Base-by-base conservation (phyloP, 1,140 invertebrate species). In the Zaprionus camerounensis region DNA sequence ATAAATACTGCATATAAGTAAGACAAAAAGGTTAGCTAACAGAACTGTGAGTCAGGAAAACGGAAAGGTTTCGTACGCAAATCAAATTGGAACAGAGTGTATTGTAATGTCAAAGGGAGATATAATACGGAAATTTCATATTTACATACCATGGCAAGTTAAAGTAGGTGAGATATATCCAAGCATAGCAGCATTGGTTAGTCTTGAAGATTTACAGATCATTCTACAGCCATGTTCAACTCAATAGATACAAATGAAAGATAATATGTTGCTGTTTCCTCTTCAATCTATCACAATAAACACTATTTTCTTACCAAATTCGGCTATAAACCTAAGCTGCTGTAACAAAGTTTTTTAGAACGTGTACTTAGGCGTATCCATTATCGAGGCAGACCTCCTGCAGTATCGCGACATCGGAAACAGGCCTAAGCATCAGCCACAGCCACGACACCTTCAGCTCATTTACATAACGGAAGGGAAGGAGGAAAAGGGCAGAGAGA, bases 401-500 rank as follows among this genome's bases (percentile, higher is more conserved):
- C 38, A 24, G 62, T 5, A 41, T 7, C 17, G 36, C n/a, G 22
- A 46, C 55, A 24, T 70, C 58, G 46, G n/a, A 56, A 73, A 51
- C 59, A 74, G 71, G 53, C 55, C 53, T 53, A 65, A n/a, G 31
- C 24, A 38, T 41, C 17, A 26, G 7, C 28, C 41, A 24, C 59
- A 56, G 13, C n/a, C 11, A 46, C 41, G 15, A 46, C 41, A 56
- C n/a, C 34, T 36, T 2, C 41, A 12, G 22, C 59, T 64, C 17
- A 75, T 75, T 75, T 70, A 51, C 72, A 74, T 74, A 74, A 74
- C 15, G 55, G 51, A 24, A 38, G 20, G 34, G 41, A 12, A 44
- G 41, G 13, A 1, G 38, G 13, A 15, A 4, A 15, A 5, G 13
- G 4, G 3, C 5, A 44, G 38, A 12, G 38, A 44, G 20, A 26